A percentile compares a stretch with the other conserved stretches of the same genome.
phyloP scores from a whole-genome alignment of 1,140 invertebrate genomes.

The Drosophila kurseongensis region DNA sequence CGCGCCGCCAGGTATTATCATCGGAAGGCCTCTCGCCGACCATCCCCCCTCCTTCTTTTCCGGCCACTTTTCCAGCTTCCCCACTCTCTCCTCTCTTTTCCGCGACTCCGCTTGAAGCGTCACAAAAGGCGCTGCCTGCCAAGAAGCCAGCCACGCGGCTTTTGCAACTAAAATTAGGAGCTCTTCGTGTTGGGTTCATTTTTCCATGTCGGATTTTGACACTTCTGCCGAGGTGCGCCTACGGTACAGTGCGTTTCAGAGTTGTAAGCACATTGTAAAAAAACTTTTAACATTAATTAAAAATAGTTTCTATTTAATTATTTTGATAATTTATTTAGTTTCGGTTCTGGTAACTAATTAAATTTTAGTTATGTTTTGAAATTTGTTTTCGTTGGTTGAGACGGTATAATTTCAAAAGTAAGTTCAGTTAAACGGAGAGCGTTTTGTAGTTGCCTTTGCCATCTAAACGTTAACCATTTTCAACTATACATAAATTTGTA shows the following conservation, averaged over 20 bases:
- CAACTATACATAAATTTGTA: too few relatives aligned
- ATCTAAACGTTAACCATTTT: too few relatives aligned
- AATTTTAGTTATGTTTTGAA: too few relatives aligned
- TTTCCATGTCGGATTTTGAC: slow-evolving; percentile 71
- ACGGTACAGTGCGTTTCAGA: slow-evolving; percentile 31
- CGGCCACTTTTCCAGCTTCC: slow-evolving; percentile 19
- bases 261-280: neutral
- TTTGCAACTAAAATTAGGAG: slow-evolving; percentile 64
- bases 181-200: slow-evolving; percentile 59
- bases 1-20: slow-evolving; percentile 64
- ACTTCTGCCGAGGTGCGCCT: slow-evolving; percentile 23
- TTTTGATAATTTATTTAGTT: too few relatives aligned
- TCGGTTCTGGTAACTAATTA: too few relatives aligned
- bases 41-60: neutral
- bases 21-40: slow-evolving; percentile 21
- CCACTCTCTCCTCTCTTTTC: neutral
- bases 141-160: slow-evolving; percentile 18
- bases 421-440: too few relatives aligned
- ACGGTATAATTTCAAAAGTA: too few relatives aligned
- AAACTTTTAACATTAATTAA: too few relatives aligned
- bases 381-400: too few relatives aligned
- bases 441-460: too few relatives aligned
- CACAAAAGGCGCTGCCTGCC: slow-evolving; percentile 16
- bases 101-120: neutral
- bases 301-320: too few relatives aligned